Evolutionary conservation across 2,888 invertebrate species (phyloP).

Genomic region (Antheraea assamensis): DNA sequence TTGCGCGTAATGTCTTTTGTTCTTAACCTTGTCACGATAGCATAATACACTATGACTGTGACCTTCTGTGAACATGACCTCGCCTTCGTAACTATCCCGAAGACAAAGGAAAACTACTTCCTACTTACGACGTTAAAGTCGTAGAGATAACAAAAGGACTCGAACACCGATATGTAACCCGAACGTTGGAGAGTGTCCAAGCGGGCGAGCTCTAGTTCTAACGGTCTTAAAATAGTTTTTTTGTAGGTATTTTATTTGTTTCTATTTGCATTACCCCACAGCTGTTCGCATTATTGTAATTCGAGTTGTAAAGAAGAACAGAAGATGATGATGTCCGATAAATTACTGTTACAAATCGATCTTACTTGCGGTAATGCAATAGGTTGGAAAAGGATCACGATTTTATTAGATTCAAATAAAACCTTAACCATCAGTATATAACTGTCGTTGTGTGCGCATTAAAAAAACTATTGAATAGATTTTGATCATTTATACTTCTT

Average conservation of each 20-base stretch:
- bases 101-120: conserved; percentile 19
- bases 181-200: conserved; percentile 74
- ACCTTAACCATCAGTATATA: not conserved
- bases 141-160: conserved; percentile 48
- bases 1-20: not conserved
- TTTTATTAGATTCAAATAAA: not conserved
- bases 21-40: not conserved
- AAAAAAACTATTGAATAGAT: no score
- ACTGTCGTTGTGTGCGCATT: no score
- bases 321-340: conserved; percentile 15
- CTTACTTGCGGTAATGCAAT: not conserved
- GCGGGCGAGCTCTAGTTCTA: conserved; percentile 66
- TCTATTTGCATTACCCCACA: conserved; percentile 58
- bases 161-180: conserved; percentile 45
- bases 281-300: conserved; percentile 51
- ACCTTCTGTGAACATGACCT: not conserved
- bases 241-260: conserved; percentile 64
- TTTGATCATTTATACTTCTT: no score
- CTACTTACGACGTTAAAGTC: conserved; percentile 22
- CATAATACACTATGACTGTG: conserved; percentile 4
- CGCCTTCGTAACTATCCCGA: not conserved
- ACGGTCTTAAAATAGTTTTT: conserved; percentile 62
- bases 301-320: conserved; percentile 35
- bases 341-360: not conserved
- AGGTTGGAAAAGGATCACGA: not conserved